Conservation (phyloP, 2,113 vertebrate genomes). For the Megaptera novaeangliae region DNA sequence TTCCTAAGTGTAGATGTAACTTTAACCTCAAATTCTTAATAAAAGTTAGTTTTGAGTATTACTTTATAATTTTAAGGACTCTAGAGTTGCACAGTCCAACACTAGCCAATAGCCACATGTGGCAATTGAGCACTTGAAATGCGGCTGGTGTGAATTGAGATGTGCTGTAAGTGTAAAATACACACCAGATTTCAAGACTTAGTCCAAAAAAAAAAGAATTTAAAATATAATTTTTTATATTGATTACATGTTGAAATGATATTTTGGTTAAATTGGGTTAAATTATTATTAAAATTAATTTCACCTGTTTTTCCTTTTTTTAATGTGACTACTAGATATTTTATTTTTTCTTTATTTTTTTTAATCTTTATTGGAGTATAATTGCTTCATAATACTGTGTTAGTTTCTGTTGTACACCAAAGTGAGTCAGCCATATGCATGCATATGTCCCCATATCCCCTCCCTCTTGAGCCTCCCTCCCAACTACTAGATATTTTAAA, state of each 20-base stretch:
- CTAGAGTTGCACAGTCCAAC: not conserved
- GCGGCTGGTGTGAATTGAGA: not conserved
- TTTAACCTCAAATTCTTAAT: slow-evolving; percentile 13
- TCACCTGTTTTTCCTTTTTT: not conserved
- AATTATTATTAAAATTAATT: slow-evolving; percentile 26
- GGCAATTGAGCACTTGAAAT: not conserved
- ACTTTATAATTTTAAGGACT: not conserved
- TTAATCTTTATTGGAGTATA: no score
- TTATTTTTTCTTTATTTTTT: not conserved
- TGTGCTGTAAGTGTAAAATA: not conserved
- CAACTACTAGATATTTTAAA: not conserved
- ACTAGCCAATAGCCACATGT: not conserved
- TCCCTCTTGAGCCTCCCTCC: no score
- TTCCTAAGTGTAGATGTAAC: not conserved
- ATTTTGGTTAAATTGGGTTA: slow-evolving; percentile 18
- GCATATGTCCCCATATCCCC: no score
- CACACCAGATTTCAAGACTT: slow-evolving; percentile 31
- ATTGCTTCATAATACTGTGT: no score
- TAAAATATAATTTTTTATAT: not conserved
- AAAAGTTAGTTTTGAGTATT: slow-evolving; percentile 25
- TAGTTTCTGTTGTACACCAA: no score
- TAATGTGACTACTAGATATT: not conserved
- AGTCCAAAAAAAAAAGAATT: not conserved
- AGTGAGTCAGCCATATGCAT: no score
- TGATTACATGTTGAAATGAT: not conserved